A percentile compares a stretch with the other conserved stretches of the same genome.
phyloP scores from a whole-genome alignment of 2,113 vertebrate species.

The Dolichotis patagonum region DNA sequence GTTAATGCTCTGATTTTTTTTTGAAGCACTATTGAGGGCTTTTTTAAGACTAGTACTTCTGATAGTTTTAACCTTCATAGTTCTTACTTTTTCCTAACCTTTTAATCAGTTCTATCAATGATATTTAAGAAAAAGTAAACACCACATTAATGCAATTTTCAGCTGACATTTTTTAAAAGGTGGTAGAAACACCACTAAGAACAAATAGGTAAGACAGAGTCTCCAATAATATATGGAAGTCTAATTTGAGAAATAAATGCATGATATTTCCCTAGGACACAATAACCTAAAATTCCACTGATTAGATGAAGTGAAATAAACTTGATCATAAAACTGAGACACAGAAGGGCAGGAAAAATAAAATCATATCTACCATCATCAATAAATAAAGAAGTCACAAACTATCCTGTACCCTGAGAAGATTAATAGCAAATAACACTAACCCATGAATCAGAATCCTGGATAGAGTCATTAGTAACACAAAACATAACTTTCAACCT shows the following conservation, averaged over 20 bases:
- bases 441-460: neutral
- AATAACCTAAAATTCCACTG: slow-evolving; percentile 55
- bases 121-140: slow-evolving; percentile 42
- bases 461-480: neutral
- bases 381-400: slow-evolving; percentile 48
- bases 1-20: neutral
- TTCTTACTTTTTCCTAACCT: slow-evolving; percentile 5
- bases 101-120: slow-evolving; percentile 35
- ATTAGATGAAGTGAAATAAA: slow-evolving; percentile 58
- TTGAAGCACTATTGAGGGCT: neutral
- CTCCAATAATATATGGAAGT: slow-evolving; percentile 6
- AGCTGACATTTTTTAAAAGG: neutral
- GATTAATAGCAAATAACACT: neutral
- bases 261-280: slow-evolving; percentile 35
- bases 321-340: slow-evolving; percentile 58
- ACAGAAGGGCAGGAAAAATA: slow-evolving; percentile 43
- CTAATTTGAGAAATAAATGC: slow-evolving; percentile 35
- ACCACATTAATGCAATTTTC: slow-evolving; percentile 53
- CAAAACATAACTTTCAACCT: neutral
- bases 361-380: slow-evolving; percentile 19
- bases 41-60: neutral
- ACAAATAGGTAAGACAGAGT: slow-evolving; percentile 48
- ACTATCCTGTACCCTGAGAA: neutral
- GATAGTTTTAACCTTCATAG: neutral
- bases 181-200: slow-evolving; percentile 31